Evolutionary conservation across 2,888 invertebrate genomes (phyloP), one percentile per base, ranked within the genome.

Genomic region (Tyria jacobaeae): DNA sequence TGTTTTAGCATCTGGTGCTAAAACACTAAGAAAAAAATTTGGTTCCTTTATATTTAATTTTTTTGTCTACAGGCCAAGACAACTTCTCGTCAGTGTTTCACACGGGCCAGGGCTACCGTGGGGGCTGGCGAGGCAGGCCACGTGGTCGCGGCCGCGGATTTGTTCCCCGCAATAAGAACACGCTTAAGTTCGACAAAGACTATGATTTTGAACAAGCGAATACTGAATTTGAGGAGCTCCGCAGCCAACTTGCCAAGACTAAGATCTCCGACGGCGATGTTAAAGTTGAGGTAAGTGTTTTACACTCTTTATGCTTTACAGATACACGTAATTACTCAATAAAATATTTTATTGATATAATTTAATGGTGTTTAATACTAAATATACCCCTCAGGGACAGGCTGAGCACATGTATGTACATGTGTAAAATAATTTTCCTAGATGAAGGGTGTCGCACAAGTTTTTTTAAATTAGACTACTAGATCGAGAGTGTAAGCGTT

Each of bases 131-230:
- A 67, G 94, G 88, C 1, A 82, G 90, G 79, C 89, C 87, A 48
- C 91, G 89, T 59, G 92, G 90, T 53, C 94, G 86, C 76, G 92
- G 93, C 0, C 91, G 91, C 70, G 93, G 92, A 0, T 92, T 92
- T 81, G 84, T 90, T 24, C 90, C 91, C 2, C 89, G 91, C 68
- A 90, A 95, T 73, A 96, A 96, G 88, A 96, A 96, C 81, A 96
- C 96, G 15, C 95, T 99, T 73, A 98, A 98, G 90, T 99, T 99
- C 89, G 99, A 99, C 75, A 97, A 97, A 78, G 99, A 99, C 86
- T 99, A 98, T 86, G 99, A 99, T 91, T 99, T 99, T 88, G 99
- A 99, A 91, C 98, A 98, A 89, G 99, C 99, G 64, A 99, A 99
- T 90, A 98, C 98, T 47, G 97, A 99, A 92, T 99, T 99, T 90